Evolutionary conservation across 1,140 invertebrate genomes (phyloP), one percentile per base, ranked within the genome.

Genomic region (Magallana ariakensis): DNA sequence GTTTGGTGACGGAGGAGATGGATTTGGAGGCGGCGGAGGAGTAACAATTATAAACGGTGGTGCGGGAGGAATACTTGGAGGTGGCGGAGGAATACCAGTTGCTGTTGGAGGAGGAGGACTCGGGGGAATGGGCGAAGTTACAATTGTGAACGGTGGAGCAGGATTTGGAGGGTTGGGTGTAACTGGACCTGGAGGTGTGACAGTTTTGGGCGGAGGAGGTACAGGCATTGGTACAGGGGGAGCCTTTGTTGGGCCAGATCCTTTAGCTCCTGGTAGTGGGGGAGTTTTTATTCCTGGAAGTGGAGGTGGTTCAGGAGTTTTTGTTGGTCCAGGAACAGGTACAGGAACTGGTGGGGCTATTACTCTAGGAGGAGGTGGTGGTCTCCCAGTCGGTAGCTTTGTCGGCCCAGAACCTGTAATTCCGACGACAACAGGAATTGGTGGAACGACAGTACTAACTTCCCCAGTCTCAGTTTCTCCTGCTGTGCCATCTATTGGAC

Each of bases 331-430:
- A 2, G 66, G 66, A 75, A 11, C 13, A 26, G 66, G 22, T 75
- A 11, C 13, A 75, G 66, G 66, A 9, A 13, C 22, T 13, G 66
- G 66, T 13, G 66, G 66, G 15, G 13, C 66, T 33, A 26, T 75
- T 13, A 26, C 4, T 13, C 22, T 19, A 13, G 13, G 22, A 13
- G 15, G 22, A 26, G 26, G 22, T 26, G 33, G 22, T 26, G 66
- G 66, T 8, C 22, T 75, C 13, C 66, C 66, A 75, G 22, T 26
- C 22, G 66, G 66, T 33, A 75, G 66, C 66, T 75, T 75, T 75
- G 66, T 75, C 4, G 66, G 66, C 22, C 66, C 66, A 26, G 66
- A 75, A 26, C 66, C 66, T 13, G 22, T 11, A 75, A 22, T 75
- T 33, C 66, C 66, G 10, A 22, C 62, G 16, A 75, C 26, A 33